Evolutionary conservation across 1,140 invertebrate genomes (phyloP).

Genomic region (Diorhabda carinulata): DNA sequence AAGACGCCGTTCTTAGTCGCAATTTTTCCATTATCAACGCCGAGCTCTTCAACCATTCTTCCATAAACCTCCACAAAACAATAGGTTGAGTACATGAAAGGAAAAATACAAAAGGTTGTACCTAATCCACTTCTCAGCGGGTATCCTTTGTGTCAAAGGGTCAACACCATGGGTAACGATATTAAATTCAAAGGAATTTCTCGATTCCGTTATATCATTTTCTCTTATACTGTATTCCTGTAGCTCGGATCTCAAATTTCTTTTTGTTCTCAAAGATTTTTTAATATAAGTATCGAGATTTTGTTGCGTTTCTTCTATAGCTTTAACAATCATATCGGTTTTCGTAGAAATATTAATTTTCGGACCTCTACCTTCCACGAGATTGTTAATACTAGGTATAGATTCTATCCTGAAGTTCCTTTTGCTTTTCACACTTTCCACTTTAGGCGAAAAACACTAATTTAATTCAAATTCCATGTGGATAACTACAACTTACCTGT

Average conservation of each 20-base stretch:
- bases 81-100: background rate
- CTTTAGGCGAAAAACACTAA: too few species aligned
- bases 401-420: constrained; percentile 17
- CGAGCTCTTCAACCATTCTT: constrained; percentile 46
- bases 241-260: constrained; percentile 41
- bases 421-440: too few species aligned
- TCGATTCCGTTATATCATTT: constrained; percentile 37
- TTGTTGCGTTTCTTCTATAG: constrained; percentile 37
- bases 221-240: constrained; percentile 43
- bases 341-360: constrained; percentile 38
- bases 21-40: constrained; percentile 46
- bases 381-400: constrained; percentile 23
- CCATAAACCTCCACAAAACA: constrained; percentile 29
- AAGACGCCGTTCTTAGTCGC: constrained; percentile 43
- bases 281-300: constrained; percentile 30
- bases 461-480: too few species aligned
- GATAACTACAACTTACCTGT: too few species aligned
- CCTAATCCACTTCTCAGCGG: constrained; percentile 48
- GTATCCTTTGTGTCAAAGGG: constrained; percentile 46
- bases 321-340: constrained; percentile 38
- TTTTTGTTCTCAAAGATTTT: constrained; percentile 31
- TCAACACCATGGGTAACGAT: constrained; percentile 43
- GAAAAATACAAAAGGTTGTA: constrained; percentile 22
- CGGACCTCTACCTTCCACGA: constrained; percentile 28
- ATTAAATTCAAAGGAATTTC: constrained; percentile 43